Evolutionary conservation across 2,113 vertebrate genomes (phyloP).

Genomic region (Aptenodytes patagonicus): DNA sequence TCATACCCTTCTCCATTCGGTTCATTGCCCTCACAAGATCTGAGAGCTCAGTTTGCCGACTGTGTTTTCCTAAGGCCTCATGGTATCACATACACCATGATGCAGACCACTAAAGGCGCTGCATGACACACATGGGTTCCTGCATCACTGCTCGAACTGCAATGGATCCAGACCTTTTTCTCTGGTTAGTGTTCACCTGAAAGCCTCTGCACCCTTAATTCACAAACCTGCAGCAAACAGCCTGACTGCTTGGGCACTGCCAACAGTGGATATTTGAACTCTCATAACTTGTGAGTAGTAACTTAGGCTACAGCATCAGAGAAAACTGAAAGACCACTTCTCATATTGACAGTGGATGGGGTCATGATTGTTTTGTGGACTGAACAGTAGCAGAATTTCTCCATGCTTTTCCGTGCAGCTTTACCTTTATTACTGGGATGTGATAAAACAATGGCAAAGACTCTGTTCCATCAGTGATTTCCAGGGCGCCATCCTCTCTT

Average conservation of each 20-base stretch:
- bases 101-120: background rate
- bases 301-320: background rate
- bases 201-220: background rate
- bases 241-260: background rate
- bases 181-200: background rate
- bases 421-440: background rate
- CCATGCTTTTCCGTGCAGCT: background rate
- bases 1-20: background rate
- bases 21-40: background rate
- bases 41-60: background rate
- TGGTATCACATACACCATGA: fast-evolving
- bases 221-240: background rate
- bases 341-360: background rate
- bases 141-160: background rate
- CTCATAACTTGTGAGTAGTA: background rate
- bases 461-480: background rate
- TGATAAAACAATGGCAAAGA: background rate
- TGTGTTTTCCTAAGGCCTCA: background rate
- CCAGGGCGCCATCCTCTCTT: background rate
- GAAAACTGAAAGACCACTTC: background rate
- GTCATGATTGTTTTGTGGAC: background rate
- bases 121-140: background rate
- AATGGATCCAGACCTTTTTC: background rate
- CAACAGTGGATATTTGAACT: background rate
- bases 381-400: background rate